Evolutionary conservation across 2,888 invertebrate species (phyloP).

Genomic region (Luperina nickerlii): DNA sequence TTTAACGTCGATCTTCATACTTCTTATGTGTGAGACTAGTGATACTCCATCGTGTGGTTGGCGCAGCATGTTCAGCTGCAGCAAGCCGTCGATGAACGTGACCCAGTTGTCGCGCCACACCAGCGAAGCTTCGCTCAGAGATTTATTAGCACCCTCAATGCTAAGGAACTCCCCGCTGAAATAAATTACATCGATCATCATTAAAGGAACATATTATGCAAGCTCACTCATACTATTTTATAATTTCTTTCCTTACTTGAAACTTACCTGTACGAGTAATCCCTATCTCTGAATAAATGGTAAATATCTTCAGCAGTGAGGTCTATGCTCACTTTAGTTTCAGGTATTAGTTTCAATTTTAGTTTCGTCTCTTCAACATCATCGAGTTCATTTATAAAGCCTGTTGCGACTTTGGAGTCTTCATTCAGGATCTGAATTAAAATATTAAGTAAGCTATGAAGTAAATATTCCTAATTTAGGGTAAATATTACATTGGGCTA

Average conservation of each 20-base stretch:
- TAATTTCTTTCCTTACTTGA: not conserved
- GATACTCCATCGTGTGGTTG: slow-evolving; percentile 90
- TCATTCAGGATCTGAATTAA: slow-evolving; percentile 39
- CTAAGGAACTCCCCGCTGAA: slow-evolving; percentile 73
- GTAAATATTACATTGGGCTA: not conserved
- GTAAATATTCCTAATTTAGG: not conserved
- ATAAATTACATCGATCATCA: not conserved
- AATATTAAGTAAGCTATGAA: not conserved
- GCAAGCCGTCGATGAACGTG: slow-evolving; percentile 94
- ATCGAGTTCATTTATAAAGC: slow-evolving; percentile 1
- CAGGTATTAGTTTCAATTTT: not conserved
- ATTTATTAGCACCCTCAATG: slow-evolving; percentile 62
- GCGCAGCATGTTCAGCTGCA: slow-evolving; percentile 93
- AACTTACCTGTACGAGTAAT: slow-evolving; percentile 48
- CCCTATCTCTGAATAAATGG: slow-evolving; percentile 45
- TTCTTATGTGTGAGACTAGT: slow-evolving; percentile 88
- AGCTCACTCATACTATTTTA: not conserved
- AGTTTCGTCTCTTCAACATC: not conserved
- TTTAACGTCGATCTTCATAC: slow-evolving; percentile 63
- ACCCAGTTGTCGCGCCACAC: slow-evolving; percentile 95
- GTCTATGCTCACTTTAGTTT: slow-evolving; percentile 32
- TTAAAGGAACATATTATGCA: not conserved
- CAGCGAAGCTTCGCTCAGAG: slow-evolving; percentile 74
- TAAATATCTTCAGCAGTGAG: slow-evolving; percentile 45
- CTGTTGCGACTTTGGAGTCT: slow-evolving; percentile 21